phyloP scores from a whole-genome alignment of 1,140 invertebrate genomes.

The Hycleus cichorii region DNA sequence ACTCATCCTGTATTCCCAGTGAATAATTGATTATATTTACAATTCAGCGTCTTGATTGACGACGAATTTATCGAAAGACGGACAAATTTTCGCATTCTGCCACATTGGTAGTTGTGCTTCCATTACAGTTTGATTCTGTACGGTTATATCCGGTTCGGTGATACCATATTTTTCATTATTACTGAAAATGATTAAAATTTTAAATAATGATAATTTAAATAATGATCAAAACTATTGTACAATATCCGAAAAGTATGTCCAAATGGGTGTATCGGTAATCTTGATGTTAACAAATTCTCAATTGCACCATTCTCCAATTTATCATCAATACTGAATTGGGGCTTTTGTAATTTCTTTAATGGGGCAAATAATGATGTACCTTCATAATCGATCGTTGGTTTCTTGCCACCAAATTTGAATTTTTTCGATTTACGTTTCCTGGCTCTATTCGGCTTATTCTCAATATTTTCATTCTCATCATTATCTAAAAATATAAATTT shows the following conservation, averaged over 20 bases:
- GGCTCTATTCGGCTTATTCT: no score
- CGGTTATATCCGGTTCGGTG: constrained; percentile 3
- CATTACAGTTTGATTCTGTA: no score
- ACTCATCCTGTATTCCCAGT: no score
- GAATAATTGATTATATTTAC: no score
- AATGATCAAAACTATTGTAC: constrained; percentile 9
- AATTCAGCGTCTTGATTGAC: no score
- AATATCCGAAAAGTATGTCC: constrained; percentile 25
- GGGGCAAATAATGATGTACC: constrained; percentile 7
- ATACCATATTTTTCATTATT: constrained; percentile 14
- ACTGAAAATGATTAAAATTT: constrained; percentile 18
- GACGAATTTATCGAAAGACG: no score
- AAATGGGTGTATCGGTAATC: constrained; percentile 20
- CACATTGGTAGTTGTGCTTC: no score
- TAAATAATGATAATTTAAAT: neutral
- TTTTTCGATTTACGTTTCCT: no score
- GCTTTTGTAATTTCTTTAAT: constrained; percentile 23
- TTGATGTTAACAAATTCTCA: constrained; percentile 29
- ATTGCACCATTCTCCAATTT: constrained; percentile 19
- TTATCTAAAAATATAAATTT: no score
- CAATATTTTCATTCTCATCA: no score
- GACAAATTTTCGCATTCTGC: no score
- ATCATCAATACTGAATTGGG: constrained; percentile 20
- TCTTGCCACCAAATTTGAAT: constrained; percentile 1
- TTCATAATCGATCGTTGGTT: constrained; percentile 20